phyloP scores from a whole-genome alignment of 2,888 invertebrate species.

The Chrysolina americana region DNA sequence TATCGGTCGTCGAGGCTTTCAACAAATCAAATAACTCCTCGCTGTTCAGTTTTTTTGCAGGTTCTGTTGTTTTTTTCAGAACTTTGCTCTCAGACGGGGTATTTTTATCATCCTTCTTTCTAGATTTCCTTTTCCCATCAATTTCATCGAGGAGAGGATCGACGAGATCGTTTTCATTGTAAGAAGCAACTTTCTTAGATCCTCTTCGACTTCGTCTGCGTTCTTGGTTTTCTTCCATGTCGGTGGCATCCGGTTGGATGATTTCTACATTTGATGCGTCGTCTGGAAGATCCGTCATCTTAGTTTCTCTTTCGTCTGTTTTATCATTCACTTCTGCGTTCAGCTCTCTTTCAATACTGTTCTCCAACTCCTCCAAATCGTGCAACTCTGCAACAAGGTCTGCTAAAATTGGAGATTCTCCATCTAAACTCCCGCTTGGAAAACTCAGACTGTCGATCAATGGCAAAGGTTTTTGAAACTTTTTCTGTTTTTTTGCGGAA shows the following conservation, averaged over 20 bases:
- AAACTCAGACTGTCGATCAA: conserved; percentile 17
- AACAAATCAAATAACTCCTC: conserved; percentile 61
- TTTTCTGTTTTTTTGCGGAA: conserved; percentile 31
- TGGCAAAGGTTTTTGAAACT: conserved; percentile 10
- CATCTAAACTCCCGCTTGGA: conserved; percentile 2
- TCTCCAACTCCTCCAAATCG: conserved; percentile 49
- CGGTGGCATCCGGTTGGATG: neutral
- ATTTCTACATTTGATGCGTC: conserved; percentile 12
- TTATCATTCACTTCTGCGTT: conserved; percentile 38
- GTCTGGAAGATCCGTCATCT: conserved; percentile 17
- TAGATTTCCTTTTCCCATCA: conserved; percentile 43
- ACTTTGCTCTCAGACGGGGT: conserved; percentile 21
- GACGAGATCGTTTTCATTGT: conserved; percentile 62
- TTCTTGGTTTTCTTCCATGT: conserved; percentile 49
- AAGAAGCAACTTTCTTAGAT: conserved; percentile 60
- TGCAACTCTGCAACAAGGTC: conserved; percentile 47
- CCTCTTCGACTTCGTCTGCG: conserved; percentile 57
- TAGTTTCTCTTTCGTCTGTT: conserved; percentile 19
- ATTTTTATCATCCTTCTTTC: conserved; percentile 45
- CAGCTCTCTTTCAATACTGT: conserved; percentile 49
- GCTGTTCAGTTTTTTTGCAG: conserved; percentile 56
- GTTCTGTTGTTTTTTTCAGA: conserved; percentile 39
- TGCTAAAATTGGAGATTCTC: conserved; percentile 40
- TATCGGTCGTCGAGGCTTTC: conserved; percentile 57
- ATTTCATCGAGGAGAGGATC: conserved; percentile 59